Percentiles rank a stretch among this genome's conserved stretches.
Conservation (phyloP, 2,888 invertebrate genomes). For the Epistrophella euchroma region DNA sequence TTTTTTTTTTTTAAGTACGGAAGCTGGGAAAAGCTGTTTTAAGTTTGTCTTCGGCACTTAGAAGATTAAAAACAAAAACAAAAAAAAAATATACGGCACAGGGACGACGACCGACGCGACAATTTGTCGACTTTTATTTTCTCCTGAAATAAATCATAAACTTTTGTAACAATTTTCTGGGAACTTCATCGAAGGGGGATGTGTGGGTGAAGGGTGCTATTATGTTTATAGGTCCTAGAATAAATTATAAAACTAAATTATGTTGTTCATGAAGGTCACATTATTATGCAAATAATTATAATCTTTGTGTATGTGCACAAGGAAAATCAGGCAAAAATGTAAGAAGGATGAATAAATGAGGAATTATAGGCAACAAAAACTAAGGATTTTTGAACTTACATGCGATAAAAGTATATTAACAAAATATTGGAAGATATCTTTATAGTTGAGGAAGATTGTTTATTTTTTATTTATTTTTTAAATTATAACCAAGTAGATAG, state of each 20-base stretch:
- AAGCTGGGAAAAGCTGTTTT: neutral
- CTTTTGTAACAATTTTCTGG: neutral
- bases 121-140: neutral
- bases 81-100: neutral
- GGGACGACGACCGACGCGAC: neutral
- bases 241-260: neutral
- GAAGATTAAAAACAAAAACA: neutral
- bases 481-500: neutral
- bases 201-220: neutral
- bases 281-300: conserved; percentile 1
- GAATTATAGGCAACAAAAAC: neutral
- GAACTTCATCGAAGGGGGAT: neutral
- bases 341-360: neutral
- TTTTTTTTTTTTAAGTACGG: neutral
- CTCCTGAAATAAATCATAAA: neutral
- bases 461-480: neutral
- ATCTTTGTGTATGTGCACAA: neutral
- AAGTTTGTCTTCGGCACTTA: neutral
- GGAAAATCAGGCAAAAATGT: neutral
- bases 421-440: conserved; percentile 20
- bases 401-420: neutral
- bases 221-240: neutral
- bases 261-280: conserved; percentile 13
- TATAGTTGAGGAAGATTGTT: conserved; percentile 2
- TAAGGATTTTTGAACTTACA: neutral